phyloP scores from a whole-genome alignment of 2,888 invertebrate genomes.

The Cryptocephalus moraei region DNA sequence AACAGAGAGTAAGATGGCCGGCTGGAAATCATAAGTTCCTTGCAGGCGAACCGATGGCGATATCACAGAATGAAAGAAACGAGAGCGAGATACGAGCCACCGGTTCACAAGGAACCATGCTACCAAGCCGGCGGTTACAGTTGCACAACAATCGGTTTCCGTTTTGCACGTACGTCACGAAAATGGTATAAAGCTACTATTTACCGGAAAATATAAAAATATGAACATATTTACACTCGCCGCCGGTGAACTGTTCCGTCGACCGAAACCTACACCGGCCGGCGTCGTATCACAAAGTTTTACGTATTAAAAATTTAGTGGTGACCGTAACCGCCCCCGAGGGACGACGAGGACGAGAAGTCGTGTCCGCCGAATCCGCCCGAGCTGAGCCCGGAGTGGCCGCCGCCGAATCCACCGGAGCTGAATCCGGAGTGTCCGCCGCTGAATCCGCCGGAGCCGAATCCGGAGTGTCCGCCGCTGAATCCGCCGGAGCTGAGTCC shows the following conservation, averaged over 20 bases:
- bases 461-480: slow-evolving; percentile 8
- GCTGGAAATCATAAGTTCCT: slow-evolving; percentile 10
- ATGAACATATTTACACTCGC: too few relatives aligned
- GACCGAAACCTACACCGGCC: too few relatives aligned
- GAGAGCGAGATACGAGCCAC: slow-evolving; percentile 1
- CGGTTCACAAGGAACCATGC: slow-evolving; percentile 9
- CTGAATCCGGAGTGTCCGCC: slow-evolving; percentile 10
- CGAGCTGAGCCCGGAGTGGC: slow-evolving; percentile 13
- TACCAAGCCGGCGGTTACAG: slow-evolving; percentile 7
- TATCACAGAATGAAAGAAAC: slow-evolving; percentile 8
- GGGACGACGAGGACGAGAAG: background rate
- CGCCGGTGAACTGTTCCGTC: too few relatives aligned
- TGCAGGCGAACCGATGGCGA: slow-evolving; percentile 1
- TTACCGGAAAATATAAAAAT: slow-evolving; percentile 5
- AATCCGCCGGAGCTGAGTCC: slow-evolving; percentile 8
- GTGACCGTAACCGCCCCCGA: slow-evolving; percentile 15
- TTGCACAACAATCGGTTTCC: background rate
- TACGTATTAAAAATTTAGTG: slow-evolving; percentile 10
- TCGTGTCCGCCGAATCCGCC: slow-evolving; percentile 13
- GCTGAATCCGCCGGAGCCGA: slow-evolving; percentile 9
- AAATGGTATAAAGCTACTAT: slow-evolving; percentile 11
- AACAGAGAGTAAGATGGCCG: background rate
- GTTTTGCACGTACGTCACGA: slow-evolving; percentile 3
- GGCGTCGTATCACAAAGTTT: background rate
- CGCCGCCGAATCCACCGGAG: slow-evolving; percentile 16